A percentile compares a stretch with the other conserved stretches of the same genome.
These are phyloP conservation scores for Loripinus fragilis DNA, from an alignment of 2,888 invertebrate genomes.

Conservation along the genomic window DNA sequence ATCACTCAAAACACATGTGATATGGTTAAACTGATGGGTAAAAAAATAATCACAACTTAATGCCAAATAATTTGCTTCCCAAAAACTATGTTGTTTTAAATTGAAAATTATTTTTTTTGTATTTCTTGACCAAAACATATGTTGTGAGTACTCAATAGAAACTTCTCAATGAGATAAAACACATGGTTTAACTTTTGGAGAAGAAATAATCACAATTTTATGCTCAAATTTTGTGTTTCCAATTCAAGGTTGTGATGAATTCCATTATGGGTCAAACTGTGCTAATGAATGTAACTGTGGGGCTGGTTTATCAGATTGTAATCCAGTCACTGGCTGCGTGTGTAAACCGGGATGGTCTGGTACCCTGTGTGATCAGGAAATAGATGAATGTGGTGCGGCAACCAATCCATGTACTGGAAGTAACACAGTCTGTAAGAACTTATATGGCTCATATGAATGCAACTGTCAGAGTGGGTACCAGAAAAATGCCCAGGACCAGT, in stretches of 20 bases:
- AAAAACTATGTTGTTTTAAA: no score
- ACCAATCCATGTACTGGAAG: constrained; percentile 37
- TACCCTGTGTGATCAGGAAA: constrained; percentile 54
- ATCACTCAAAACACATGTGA: no score
- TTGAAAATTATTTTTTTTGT: no score
- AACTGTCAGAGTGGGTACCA: constrained; percentile 55
- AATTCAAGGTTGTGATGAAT: constrained; percentile 53
- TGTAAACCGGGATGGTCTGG: constrained; percentile 60
- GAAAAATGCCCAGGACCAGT: constrained; percentile 26
- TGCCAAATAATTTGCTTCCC: no score
- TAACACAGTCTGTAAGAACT: constrained; percentile 54
- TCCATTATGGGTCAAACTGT: constrained; percentile 55
- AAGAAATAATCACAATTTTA: no score
- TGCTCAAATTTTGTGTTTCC: not conserved
- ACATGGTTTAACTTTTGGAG: no score
- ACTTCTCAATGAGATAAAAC: no score
- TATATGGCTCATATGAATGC: constrained; percentile 55
- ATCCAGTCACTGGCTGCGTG: constrained; percentile 55
- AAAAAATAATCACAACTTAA: no score
- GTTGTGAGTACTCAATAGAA: no score
- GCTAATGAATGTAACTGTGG: constrained; percentile 58
- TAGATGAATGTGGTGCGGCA: constrained; percentile 61
- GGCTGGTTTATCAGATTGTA: constrained; percentile 46
- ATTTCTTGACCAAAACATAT: no score
- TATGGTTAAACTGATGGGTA: no score